Percentiles rank a stretch among this genome's conserved stretches.
Evolutionary conservation across 1,140 invertebrate genomes (phyloP).

Genomic region (Drosophila bocqueti): DNA sequence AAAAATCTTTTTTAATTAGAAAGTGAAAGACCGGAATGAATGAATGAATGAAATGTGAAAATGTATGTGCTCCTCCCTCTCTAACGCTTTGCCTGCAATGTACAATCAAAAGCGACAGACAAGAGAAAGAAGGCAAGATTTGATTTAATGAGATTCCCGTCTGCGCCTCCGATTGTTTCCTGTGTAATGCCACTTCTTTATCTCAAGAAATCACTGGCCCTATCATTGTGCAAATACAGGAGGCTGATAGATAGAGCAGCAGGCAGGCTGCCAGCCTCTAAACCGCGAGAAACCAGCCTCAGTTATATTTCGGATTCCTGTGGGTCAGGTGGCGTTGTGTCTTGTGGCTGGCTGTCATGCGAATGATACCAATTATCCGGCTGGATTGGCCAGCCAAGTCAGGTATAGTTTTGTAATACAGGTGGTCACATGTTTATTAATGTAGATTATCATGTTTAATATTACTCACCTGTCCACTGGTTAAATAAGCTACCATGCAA

Average conservation of each 20-base stretch:
- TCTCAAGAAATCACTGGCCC: constrained; percentile 38
- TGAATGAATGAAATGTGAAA: too few relatives aligned
- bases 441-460: background rate
- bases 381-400: constrained; percentile 55
- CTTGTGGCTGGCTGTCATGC: constrained; percentile 68
- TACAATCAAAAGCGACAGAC: background rate
- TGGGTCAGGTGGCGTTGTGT: constrained; percentile 21
- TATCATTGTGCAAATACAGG: constrained; percentile 67
- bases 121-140: background rate
- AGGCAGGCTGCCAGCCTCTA: constrained; percentile 4
- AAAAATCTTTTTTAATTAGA: background rate
- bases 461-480: background rate
- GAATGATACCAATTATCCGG: constrained; percentile 79
- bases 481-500: background rate
- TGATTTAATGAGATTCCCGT: background rate
- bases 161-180: background rate
- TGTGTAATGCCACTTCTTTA: constrained; percentile 49
- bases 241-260: constrained; percentile 66
- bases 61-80: too few relatives aligned
- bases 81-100: background rate
- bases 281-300: constrained; percentile 31
- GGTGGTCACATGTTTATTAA: constrained; percentile 1
- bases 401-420: constrained; percentile 41
- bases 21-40: background rate
- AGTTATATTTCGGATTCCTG: constrained; percentile 18